Percentiles rank a stretch among this genome's conserved stretches.
phyloP scores from a whole-genome alignment of 2,888 invertebrate species.

The Phortica magna region DNA sequence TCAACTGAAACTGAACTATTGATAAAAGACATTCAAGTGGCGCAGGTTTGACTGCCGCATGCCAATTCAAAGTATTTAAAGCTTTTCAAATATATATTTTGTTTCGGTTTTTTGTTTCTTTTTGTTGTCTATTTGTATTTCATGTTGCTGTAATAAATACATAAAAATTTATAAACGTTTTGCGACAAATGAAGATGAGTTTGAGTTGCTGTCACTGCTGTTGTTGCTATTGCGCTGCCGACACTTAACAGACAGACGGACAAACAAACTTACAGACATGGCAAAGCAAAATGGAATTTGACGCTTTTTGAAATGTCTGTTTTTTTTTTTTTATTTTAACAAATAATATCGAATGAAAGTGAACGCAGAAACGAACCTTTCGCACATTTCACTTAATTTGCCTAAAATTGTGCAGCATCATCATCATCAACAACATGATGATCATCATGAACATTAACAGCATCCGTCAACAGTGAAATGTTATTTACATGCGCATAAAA shows the following conservation, averaged over 20 bases:
- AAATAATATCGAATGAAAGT: background rate
- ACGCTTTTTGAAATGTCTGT: too few relatives aligned
- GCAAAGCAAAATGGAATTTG: background rate
- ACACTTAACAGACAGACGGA: background rate
- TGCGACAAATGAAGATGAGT: background rate
- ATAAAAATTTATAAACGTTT: background rate
- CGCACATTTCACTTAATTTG: constrained; percentile 55
- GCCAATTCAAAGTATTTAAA: background rate
- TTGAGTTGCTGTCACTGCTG: background rate
- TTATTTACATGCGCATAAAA: background rate
- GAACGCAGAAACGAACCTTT: constrained; percentile 49
- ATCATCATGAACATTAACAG: constrained; percentile 22
- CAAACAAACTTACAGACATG: background rate
- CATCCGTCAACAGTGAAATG: constrained; percentile 48
- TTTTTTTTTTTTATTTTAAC: background rate
- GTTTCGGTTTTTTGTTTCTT: background rate
- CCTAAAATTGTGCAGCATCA: constrained; percentile 24
- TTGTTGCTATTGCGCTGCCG: background rate
- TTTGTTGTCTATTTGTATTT: background rate
- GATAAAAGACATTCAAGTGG: background rate
- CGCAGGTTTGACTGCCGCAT: constrained; percentile 8
- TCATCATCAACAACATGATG: background rate
- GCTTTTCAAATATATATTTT: background rate
- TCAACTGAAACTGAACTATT: background rate
- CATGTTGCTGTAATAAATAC: background rate